Evolutionary conservation across 1,140 invertebrate species (phyloP).

Genomic region (Bicyclus anynana): DNA sequence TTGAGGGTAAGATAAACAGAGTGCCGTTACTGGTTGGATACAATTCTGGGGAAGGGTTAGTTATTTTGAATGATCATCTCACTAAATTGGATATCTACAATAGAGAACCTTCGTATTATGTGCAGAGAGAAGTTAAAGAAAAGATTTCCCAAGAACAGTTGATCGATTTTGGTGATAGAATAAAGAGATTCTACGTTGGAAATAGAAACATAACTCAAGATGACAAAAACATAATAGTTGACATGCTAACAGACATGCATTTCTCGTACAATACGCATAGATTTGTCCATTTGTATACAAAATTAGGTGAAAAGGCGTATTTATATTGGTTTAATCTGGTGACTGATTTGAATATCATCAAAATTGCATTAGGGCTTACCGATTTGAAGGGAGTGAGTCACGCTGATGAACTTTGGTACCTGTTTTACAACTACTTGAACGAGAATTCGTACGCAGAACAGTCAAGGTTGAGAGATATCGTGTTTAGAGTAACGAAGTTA

Average conservation of each 20-base stretch:
- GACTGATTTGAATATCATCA: constrained; percentile 51
- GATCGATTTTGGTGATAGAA: constrained; percentile 25
- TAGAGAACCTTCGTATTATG: constrained; percentile 29
- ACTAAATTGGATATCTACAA: constrained; percentile 29
- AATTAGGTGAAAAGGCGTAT: constrained; percentile 48
- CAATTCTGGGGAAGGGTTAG: constrained; percentile 44
- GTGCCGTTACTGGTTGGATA: constrained; percentile 80
- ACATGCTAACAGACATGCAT: constrained; percentile 57
- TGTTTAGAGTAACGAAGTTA: constrained; percentile 72
- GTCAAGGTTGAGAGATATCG: constrained; percentile 42
- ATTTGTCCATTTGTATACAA: constrained; percentile 43
- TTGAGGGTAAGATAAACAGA: constrained; percentile 63
- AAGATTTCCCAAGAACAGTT: constrained; percentile 23
- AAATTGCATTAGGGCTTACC: constrained; percentile 38
- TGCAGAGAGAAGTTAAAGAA: constrained; percentile 27
- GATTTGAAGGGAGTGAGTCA: constrained; percentile 76
- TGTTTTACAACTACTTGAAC: constrained; percentile 76
- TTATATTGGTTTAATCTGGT: constrained; percentile 72
- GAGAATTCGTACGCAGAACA: constrained; percentile 42
- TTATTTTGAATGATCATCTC: constrained; percentile 25
- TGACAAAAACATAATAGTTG: constrained; percentile 41
- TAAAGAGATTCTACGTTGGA: constrained; percentile 73
- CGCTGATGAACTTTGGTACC: constrained; percentile 80
- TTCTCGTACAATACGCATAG: constrained; percentile 66
- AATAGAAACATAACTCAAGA: constrained; percentile 47